Percentiles rank a stretch among this genome's conserved stretches.
phyloP scores from a whole-genome alignment of 2,113 vertebrate genomes.

The Marmota flaviventris region DNA sequence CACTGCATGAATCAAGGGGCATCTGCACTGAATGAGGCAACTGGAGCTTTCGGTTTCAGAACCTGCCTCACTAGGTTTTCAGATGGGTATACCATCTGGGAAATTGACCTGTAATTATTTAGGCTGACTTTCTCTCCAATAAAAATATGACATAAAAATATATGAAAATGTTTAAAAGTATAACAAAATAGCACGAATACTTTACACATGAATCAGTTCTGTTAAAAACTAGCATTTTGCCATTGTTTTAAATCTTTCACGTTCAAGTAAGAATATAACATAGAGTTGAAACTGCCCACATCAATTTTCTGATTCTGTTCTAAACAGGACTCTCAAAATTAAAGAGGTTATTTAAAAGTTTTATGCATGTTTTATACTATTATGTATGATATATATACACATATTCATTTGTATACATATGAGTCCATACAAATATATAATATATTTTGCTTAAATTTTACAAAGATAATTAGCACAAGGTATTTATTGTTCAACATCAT shows the following conservation, averaged over 20 bases:
- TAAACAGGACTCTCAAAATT: background rate
- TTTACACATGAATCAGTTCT: background rate
- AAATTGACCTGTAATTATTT: background rate
- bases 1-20: background rate
- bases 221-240: background rate
- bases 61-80: background rate
- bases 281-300: background rate
- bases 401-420: background rate
- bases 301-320: background rate
- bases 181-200: background rate
- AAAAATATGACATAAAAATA: background rate
- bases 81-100: background rate
- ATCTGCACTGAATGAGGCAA: background rate
- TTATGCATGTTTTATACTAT: background rate
- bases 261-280: background rate
- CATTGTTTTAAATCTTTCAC: background rate
- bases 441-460: conserved; percentile 2
- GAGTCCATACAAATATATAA: background rate
- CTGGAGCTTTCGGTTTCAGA: background rate
- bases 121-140: background rate
- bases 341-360: background rate
- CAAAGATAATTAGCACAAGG: background rate
- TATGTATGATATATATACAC: background rate
- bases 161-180: background rate
- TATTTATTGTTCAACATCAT: background rate